Conservation (phyloP, 2,797 vertebrate species). For the Moxostoma hubbsi region DNA sequence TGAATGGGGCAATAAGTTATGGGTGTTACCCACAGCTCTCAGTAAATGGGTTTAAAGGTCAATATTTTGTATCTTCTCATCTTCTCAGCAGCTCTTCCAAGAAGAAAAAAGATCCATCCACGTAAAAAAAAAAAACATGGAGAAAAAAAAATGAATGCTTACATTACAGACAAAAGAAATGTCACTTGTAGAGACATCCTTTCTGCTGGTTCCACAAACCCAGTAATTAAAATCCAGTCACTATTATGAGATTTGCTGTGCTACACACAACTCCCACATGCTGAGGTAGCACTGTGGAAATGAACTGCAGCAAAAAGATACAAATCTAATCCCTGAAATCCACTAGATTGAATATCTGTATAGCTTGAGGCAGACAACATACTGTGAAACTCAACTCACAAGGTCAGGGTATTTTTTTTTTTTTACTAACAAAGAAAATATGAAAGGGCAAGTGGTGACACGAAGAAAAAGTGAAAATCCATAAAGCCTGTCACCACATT, state of each 20-base stretch:
- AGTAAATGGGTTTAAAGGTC: slow-evolving; percentile 1
- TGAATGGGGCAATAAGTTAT: not conserved
- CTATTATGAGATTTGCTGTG: slow-evolving; percentile 41
- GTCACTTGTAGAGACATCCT: not conserved
- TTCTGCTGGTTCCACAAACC: slow-evolving; percentile 27
- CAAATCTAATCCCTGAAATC: slow-evolving; percentile 9
- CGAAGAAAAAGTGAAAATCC: not conserved
- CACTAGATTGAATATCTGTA: not conserved
- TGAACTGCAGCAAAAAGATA: slow-evolving; percentile 28
- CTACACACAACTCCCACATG: slow-evolving; percentile 40
- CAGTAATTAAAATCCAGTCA: slow-evolving; percentile 35
- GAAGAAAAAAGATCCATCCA: slow-evolving; percentile 10
- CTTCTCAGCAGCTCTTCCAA: not conserved
- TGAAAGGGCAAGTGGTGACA: not conserved
- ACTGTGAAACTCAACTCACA: slow-evolving; percentile 2
- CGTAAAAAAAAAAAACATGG: not conserved
- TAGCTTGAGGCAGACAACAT: slow-evolving; percentile 21
- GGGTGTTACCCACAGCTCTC: not conserved
- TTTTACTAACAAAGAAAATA: not conserved
- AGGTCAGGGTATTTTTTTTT: not conserved
- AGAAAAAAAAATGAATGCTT: not conserved
- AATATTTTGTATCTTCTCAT: slow-evolving; percentile 18
- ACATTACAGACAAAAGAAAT: slow-evolving; percentile 1
- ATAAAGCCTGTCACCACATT: not conserved
- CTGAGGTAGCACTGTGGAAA: slow-evolving; percentile 31